A percentile compares a stretch with the other conserved stretches of the same genome.
Evolutionary conservation across 2,113 vertebrate species (phyloP).

Genomic region (Bombycilla garrulus): DNA sequence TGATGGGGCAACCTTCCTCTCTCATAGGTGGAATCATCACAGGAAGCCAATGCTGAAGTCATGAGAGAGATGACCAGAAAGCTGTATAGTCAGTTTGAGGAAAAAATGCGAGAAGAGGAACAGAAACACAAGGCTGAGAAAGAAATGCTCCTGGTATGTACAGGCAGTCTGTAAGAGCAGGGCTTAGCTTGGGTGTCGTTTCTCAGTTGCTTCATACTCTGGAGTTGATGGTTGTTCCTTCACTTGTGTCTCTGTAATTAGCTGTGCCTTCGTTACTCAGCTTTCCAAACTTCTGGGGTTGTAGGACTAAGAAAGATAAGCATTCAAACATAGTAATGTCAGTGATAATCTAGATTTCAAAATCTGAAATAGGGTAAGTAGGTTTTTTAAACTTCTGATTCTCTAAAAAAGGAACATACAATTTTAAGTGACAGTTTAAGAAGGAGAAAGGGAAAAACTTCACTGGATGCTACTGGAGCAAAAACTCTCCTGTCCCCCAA

Average conservation of each 20-base stretch:
- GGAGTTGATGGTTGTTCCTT: neutral
- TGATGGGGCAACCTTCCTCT: neutral
- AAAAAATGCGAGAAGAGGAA: constrained; percentile 83
- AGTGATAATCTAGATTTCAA: neutral
- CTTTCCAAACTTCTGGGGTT: neutral
- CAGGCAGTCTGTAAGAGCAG: neutral
- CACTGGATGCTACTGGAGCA: neutral
- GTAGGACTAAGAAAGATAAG: neutral
- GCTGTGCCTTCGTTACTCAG: neutral
- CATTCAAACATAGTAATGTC: neutral
- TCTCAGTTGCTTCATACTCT: neutral
- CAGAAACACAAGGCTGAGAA: constrained; percentile 84
- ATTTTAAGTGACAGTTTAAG: neutral
- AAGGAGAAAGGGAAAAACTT: neutral
- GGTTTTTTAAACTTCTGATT: neutral
- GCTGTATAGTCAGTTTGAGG: constrained; percentile 85
- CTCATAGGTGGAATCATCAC: constrained; percentile 84
- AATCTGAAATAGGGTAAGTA: neutral
- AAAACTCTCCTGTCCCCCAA: neutral
- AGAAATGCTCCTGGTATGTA: constrained; percentile 84
- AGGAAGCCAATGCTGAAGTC: constrained; percentile 82
- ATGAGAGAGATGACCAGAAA: constrained; percentile 86
- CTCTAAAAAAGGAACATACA: neutral
- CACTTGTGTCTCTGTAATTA: neutral
- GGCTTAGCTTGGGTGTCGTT: neutral